Evolutionary conservation across 2,797 vertebrate genomes (phyloP).

Genomic region (Ataeniobius toweri): DNA sequence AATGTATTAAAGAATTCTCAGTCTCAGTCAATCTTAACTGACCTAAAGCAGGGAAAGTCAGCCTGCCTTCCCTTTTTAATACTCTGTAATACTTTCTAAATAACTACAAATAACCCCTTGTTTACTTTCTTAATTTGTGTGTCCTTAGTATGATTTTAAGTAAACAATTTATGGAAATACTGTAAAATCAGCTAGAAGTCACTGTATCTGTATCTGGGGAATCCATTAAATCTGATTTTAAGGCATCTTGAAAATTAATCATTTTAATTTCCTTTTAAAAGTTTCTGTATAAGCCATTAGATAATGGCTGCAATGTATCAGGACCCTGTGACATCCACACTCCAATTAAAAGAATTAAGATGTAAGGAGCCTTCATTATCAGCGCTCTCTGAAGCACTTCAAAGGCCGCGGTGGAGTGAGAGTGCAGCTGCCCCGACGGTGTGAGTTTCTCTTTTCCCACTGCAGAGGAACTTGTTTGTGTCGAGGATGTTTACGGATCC

Average conservation of each 20-base stretch:
- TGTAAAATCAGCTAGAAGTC: too few relatives aligned
- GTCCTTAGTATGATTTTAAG: not conserved
- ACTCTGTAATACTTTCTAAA: not conserved
- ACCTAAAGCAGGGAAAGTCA: not conserved
- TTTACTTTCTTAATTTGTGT: not conserved
- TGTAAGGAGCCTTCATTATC: slow-evolving; percentile 77
- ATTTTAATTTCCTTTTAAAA: slow-evolving; percentile 10
- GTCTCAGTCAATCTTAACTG: not conserved
- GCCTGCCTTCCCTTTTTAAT: not conserved
- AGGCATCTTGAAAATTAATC: slow-evolving; percentile 1
- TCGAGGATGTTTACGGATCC: slow-evolving; percentile 85
- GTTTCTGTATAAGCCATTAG: slow-evolving; percentile 19
- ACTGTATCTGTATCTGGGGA: too few relatives aligned
- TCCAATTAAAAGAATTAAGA: slow-evolving; percentile 80
- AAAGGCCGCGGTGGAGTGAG: slow-evolving; percentile 79
- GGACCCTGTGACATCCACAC: slow-evolving; percentile 60
- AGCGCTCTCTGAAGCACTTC: slow-evolving; percentile 76
- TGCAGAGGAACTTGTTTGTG: slow-evolving; percentile 80
- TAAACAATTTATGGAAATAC: not conserved
- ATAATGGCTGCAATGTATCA: slow-evolving; percentile 45
- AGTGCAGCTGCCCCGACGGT: slow-evolving; percentile 81
- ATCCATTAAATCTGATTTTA: not conserved
- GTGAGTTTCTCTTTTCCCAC: slow-evolving; percentile 79
- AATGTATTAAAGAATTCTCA: not conserved
- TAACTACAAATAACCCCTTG: not conserved